Conservation (phyloP, 2,888 invertebrate species). For the Siphlonurus alternatus region DNA sequence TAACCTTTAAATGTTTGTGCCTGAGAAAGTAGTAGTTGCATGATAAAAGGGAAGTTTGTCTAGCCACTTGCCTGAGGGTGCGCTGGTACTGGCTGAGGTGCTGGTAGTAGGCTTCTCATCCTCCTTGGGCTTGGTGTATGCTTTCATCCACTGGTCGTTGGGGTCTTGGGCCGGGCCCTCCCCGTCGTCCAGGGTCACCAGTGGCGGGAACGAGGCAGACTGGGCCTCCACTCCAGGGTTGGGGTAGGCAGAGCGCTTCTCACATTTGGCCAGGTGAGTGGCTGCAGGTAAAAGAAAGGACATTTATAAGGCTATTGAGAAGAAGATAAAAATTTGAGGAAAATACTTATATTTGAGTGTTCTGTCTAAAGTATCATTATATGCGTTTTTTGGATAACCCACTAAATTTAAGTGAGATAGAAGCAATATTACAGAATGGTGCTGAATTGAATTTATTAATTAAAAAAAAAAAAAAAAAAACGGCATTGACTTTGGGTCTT, state of each 20-base stretch:
- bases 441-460: too few relatives aligned
- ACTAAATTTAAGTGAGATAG: too few relatives aligned
- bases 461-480: too few relatives aligned
- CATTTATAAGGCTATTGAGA: conserved; percentile 1
- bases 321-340: neutral
- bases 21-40: too few relatives aligned
- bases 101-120: neutral
- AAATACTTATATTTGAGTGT: conserved; percentile 1
- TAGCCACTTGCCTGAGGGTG: too few relatives aligned
- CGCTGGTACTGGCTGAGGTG: neutral
- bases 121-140: conserved; percentile 6
- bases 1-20: too few relatives aligned
- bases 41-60: too few relatives aligned
- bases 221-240: conserved; percentile 35
- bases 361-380: neutral
- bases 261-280: conserved; percentile 54
- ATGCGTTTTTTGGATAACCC: too few relatives aligned
- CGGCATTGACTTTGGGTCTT: too few relatives aligned
- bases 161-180: conserved; percentile 10
- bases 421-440: too few relatives aligned
- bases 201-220: conserved; percentile 26
- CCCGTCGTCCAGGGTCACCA: conserved; percentile 17
- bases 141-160: conserved; percentile 9
- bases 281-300: conserved; percentile 27
- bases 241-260: conserved; percentile 52